A percentile compares a stretch with the other conserved stretches of the same genome.
Conservation (phyloP, 2,888 invertebrate genomes). For the Mythimna lalbum region DNA sequence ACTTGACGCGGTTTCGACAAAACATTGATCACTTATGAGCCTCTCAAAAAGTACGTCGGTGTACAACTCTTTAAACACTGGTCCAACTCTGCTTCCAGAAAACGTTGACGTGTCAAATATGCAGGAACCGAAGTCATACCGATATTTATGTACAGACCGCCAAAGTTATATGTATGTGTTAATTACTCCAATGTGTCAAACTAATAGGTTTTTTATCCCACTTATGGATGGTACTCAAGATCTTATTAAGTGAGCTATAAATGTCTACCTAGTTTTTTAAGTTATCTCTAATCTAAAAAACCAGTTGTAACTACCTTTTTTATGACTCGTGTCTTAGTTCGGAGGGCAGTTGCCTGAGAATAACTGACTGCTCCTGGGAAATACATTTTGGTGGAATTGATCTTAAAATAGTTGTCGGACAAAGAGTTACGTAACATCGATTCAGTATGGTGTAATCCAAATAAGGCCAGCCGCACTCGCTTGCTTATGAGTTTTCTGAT, state of each 20-base stretch:
- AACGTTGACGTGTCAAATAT: too few species aligned
- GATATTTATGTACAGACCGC: neutral
- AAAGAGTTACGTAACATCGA: slow-evolving; percentile 2
- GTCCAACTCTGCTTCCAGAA: neutral
- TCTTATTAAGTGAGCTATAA: neutral
- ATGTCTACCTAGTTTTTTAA: neutral
- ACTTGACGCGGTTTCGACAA: neutral
- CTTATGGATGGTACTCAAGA: neutral
- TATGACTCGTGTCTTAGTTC: neutral
- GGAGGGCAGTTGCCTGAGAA: neutral
- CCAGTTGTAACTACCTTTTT: neutral
- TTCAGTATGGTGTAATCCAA: neutral
- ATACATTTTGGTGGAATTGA: too few species aligned
- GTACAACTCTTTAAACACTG: neutral
- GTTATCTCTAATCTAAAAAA: neutral
- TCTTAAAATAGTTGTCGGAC: too few species aligned
- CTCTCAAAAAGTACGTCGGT: neutral
- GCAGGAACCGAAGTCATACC: neutral
- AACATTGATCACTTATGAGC: neutral
- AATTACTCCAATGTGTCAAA: slow-evolving; percentile 26
- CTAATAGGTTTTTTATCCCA: neutral
- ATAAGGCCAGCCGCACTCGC: too few species aligned
- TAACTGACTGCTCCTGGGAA: neutral
- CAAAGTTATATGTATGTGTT: slow-evolving; percentile 9
- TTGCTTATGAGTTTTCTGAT: too few species aligned